These are phyloP conservation scores for Leptatherina wallacei DNA, from an alignment of 2,797 vertebrate species.

Conservation along the genomic window DNA sequence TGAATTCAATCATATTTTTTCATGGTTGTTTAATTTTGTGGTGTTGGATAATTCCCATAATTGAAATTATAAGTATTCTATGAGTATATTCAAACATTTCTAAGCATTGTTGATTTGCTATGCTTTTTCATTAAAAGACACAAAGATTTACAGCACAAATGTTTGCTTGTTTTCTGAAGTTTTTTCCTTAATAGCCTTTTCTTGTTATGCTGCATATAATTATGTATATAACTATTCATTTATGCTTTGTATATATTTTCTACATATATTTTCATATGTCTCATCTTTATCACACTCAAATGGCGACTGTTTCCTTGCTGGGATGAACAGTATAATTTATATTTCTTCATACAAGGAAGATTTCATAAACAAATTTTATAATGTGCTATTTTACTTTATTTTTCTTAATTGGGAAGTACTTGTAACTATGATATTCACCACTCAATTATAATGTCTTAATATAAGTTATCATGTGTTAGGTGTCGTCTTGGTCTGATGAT, in stretches of 20 bases:
- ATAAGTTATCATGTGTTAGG: no score
- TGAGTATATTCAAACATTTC: neutral
- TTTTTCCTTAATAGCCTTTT: neutral
- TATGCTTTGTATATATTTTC: neutral
- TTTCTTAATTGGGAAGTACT: conserved; percentile 1
- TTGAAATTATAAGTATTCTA: conserved; percentile 7
- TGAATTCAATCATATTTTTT: neutral
- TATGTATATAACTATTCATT: neutral
- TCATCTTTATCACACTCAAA: neutral
- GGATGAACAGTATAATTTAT: neutral
- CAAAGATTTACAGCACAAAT: neutral
- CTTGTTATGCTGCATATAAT: neutral
- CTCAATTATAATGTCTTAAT: conserved; percentile 5
- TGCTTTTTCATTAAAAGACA: neutral
- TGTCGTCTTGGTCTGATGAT: neutral
- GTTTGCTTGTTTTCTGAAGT: neutral
- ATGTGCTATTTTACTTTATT: neutral
- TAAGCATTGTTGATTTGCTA: neutral
- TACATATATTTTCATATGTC: neutral
- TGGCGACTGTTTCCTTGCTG: neutral
- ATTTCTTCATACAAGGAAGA: neutral
- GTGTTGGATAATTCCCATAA: neutral
- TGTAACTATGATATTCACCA: conserved; percentile 39
- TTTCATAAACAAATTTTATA: neutral
- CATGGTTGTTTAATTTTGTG: conserved; percentile 24